These are phyloP conservation scores for Patella pellucida DNA, from an alignment of 2,888 invertebrate genomes.

Conservation along the genomic window DNA sequence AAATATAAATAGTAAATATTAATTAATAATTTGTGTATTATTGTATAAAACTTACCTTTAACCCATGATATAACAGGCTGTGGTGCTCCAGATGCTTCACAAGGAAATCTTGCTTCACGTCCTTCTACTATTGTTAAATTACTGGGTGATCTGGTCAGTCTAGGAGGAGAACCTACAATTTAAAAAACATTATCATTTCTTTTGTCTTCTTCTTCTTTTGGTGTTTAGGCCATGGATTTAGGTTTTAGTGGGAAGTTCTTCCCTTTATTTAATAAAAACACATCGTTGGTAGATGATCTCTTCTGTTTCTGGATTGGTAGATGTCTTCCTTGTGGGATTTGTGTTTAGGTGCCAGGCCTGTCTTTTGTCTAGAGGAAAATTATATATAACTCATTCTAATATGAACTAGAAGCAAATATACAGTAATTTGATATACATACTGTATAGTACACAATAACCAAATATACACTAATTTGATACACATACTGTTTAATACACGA, in stretches of 20 bases:
- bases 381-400: background rate
- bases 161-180: conserved; percentile 85
- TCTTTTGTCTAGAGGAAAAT: background rate
- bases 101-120: conserved; percentile 90
- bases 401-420: background rate
- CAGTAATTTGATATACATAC: background rate
- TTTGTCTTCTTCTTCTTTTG: too few relatives aligned
- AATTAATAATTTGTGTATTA: background rate
- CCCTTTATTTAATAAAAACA: too few relatives aligned
- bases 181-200: background rate
- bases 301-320: too few relatives aligned
- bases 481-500: background rate
- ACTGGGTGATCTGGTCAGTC: conserved; percentile 86
- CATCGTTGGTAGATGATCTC: too few relatives aligned
- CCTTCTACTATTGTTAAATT: conserved; percentile 93
- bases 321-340: too few relatives aligned
- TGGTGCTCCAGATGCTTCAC: conserved; percentile 91
- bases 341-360: too few relatives aligned
- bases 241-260: too few relatives aligned
- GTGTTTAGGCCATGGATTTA: too few relatives aligned
- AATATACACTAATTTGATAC: background rate
- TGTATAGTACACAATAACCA: too few relatives aligned
- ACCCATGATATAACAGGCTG: conserved; percentile 92
- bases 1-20: background rate
- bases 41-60: conserved; percentile 79